Evolutionary conservation across 2,888 invertebrate species (phyloP).

Genomic region (Noctuana brunneofusca): DNA sequence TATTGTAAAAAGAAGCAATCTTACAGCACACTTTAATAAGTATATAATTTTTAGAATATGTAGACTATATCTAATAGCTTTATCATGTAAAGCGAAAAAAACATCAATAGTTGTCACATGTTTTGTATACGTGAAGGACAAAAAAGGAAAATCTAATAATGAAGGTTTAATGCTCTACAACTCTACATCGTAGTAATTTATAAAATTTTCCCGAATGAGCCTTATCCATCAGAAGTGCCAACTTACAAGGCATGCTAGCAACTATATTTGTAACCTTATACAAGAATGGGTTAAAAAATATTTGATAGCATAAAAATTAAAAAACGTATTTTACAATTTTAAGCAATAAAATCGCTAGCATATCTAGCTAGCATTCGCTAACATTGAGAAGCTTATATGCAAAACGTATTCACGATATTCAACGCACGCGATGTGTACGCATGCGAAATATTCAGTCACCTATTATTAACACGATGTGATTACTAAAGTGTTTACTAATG

Average conservation of each 20-base stretch:
- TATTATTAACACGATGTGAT: constrained; percentile 37
- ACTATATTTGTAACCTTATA: too few species aligned
- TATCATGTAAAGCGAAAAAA: not conserved
- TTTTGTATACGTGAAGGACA: not conserved
- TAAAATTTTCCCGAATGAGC: too few species aligned
- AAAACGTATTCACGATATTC: constrained; percentile 38
- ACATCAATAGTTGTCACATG: constrained; percentile 1
- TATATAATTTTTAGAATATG: not conserved
- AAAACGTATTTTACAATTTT: too few species aligned
- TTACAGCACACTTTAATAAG: not conserved
- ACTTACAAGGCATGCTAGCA: too few species aligned
- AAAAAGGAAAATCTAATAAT: too few species aligned
- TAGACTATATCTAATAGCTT: not conserved
- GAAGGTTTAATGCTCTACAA: too few species aligned
- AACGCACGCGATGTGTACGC: constrained; percentile 35
- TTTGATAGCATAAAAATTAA: too few species aligned
- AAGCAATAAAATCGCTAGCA: too few species aligned
- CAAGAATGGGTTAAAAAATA: too few species aligned
- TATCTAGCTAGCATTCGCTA: too few species aligned
- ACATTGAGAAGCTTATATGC: constrained; percentile 36
- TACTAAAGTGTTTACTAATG: constrained; percentile 46
- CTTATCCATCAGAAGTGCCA: too few species aligned
- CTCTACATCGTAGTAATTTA: too few species aligned
- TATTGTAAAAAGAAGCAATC: not conserved
- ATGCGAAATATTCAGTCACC: constrained; percentile 31